Percentiles rank a stretch among this genome's conserved stretches.
phyloP scores from a whole-genome alignment of 1,140 invertebrate species.

The Bombus affinis region DNA sequence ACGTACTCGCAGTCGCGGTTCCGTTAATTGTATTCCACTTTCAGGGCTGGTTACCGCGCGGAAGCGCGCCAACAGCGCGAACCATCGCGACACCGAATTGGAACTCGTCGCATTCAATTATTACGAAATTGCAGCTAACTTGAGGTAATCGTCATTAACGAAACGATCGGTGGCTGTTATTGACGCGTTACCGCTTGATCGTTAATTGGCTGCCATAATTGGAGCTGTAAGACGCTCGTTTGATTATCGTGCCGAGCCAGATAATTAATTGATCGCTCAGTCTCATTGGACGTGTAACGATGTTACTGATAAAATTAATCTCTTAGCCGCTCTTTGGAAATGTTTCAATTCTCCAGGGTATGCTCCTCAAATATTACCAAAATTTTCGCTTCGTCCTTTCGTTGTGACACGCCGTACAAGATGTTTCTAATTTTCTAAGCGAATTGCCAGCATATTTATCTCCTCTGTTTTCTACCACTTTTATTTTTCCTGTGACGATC shows the following conservation, averaged over 20 bases:
- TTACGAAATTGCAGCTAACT: slow-evolving; percentile 58
- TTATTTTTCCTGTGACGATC: too few species aligned
- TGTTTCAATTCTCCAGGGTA: background rate
- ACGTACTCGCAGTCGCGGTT: slow-evolving; percentile 10
- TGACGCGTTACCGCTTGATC: background rate
- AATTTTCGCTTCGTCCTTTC: background rate
- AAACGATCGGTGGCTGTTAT: slow-evolving; percentile 43
- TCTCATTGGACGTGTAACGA: background rate
- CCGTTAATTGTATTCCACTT: slow-evolving; percentile 46
- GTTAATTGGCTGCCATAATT: slow-evolving; percentile 4
- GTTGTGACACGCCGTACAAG: too few species aligned
- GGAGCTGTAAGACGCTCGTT: slow-evolving; percentile 7
- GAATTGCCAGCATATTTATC: too few species aligned
- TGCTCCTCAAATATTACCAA: background rate
- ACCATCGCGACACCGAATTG: slow-evolving; percentile 26
- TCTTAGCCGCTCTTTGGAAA: background rate
- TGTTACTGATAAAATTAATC: background rate
- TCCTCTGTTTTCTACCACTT: too few species aligned
- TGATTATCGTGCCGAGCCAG: background rate
- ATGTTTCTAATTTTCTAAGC: too few species aligned
- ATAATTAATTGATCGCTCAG: slow-evolving; percentile 13
- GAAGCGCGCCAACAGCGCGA: slow-evolving; percentile 43
- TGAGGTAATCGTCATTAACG: slow-evolving; percentile 60
- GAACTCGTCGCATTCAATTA: slow-evolving; percentile 55
- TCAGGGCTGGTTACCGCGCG: slow-evolving; percentile 32